Conservation (phyloP, 2,113 vertebrate genomes). For the Oncorhynchus kisutch region DNA sequence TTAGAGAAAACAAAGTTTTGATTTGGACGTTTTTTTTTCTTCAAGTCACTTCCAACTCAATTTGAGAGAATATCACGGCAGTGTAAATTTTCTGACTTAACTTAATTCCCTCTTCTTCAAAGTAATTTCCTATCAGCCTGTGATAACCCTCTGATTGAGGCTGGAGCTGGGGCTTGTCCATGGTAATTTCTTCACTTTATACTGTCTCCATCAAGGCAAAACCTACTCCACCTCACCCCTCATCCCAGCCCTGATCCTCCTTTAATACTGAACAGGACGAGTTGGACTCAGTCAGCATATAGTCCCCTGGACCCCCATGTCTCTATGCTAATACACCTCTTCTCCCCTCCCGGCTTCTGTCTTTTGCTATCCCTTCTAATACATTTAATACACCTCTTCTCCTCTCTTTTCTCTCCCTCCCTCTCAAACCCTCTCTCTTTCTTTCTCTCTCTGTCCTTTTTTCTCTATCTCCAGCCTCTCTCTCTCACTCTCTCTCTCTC, state of each 20-base stretch:
- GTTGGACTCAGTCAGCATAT: no score
- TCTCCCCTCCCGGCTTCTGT: neutral
- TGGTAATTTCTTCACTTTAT: neutral
- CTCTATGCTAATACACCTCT: conserved; percentile 24
- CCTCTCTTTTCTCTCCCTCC: neutral
- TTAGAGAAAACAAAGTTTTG: neutral
- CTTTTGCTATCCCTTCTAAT: neutral
- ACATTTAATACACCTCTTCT: neutral
- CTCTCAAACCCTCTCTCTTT: neutral
- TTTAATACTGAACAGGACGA: no score
- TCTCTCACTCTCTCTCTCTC: neutral
- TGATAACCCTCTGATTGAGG: neutral
- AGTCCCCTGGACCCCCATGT: neutral
- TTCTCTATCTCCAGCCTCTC: neutral
- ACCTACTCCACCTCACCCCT: neutral
- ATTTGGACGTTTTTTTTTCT: neutral
- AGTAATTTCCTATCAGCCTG: neutral
- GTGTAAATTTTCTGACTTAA: neutral
- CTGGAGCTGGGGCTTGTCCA: neutral
- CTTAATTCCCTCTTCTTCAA: neutral
- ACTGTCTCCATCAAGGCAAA: neutral
- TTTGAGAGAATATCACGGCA: neutral
- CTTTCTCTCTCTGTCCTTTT: neutral
- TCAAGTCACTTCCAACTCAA: neutral
- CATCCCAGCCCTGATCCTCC: neutral